A percentile compares a stretch with the other conserved stretches of the same genome.
phyloP scores from a whole-genome alignment of 2,113 vertebrate species.

The Muntiacus reevesi region DNA sequence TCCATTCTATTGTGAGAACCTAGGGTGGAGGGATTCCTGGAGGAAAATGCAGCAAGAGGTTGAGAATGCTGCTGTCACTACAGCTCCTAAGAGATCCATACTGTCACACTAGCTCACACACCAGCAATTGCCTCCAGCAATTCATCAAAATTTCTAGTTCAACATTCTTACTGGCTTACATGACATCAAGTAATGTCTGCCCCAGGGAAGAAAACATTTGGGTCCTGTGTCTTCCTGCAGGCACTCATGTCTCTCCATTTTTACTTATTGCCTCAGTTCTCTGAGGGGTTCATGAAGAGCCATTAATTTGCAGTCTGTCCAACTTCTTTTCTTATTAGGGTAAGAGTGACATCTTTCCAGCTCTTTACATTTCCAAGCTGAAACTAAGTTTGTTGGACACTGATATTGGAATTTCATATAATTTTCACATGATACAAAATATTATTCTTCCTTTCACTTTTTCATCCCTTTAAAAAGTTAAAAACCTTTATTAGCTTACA shows the following conservation, averaged over 20 bases:
- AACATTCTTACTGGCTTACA: background rate
- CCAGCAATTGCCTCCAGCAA: background rate
- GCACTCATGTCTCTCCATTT: background rate
- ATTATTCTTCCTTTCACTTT: background rate
- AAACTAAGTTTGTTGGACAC: background rate
- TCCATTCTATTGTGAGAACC: background rate
- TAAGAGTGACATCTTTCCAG: background rate
- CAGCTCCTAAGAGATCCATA: background rate
- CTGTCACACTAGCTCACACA: background rate
- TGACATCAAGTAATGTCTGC: background rate
- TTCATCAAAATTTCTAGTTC: conserved; percentile 10
- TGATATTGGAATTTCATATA: conserved; percentile 19
- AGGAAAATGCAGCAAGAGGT: background rate
- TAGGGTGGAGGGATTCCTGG: background rate
- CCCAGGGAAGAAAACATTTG: background rate
- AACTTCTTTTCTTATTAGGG: background rate
- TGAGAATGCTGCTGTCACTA: background rate
- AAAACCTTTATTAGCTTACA: background rate
- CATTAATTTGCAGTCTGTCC: background rate
- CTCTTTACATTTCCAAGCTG: background rate
- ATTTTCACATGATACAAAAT: background rate
- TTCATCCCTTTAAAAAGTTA: background rate
- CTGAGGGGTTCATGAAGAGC: background rate
- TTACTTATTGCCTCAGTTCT: background rate
- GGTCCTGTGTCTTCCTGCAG: background rate